These are phyloP conservation scores for Lasiommata megera DNA, from an alignment of 2,888 invertebrate genomes.

Conservation along the genomic window DNA sequence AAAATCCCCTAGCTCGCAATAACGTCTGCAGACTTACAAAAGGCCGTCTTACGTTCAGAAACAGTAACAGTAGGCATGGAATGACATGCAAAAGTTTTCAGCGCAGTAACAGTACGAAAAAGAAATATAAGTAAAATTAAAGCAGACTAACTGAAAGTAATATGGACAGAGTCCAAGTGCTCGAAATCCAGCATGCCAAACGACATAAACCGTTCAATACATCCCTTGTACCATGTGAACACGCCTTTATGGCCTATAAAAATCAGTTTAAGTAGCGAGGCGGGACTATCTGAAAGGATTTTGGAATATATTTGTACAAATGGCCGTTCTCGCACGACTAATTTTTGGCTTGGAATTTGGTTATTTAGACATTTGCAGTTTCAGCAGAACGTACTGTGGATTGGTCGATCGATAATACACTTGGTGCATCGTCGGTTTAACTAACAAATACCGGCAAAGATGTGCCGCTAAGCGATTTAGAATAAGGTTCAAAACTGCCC, in stretches of 20 bases:
- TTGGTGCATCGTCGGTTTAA: too few species aligned
- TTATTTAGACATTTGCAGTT: neutral
- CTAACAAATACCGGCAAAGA: too few species aligned
- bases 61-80: too few species aligned
- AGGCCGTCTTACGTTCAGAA: too few species aligned
- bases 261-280: slow-evolving; percentile 21
- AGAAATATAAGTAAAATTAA: neutral
- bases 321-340: neutral
- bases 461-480: too few species aligned
- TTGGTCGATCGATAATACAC: too few species aligned
- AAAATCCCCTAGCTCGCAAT: too few species aligned
- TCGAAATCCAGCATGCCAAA: slow-evolving; percentile 12
- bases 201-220: slow-evolving; percentile 16
- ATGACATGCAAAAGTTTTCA: slow-evolving; percentile 1
- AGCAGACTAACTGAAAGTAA: slow-evolving; percentile 8
- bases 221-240: slow-evolving; percentile 14
- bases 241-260: slow-evolving; percentile 18
- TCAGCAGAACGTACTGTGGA: too few species aligned
- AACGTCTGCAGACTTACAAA: too few species aligned
- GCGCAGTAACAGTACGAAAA: neutral
- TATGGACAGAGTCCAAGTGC: slow-evolving; percentile 8
- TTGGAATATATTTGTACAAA: slow-evolving; percentile 9
- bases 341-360: slow-evolving; percentile 3
- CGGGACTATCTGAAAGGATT: slow-evolving; percentile 11
- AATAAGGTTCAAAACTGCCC: too few species aligned